A percentile compares a stretch with the other conserved stretches of the same genome.
Conservation (phyloP, 2,888 invertebrate genomes). For the Blastobasis lacticolella region DNA sequence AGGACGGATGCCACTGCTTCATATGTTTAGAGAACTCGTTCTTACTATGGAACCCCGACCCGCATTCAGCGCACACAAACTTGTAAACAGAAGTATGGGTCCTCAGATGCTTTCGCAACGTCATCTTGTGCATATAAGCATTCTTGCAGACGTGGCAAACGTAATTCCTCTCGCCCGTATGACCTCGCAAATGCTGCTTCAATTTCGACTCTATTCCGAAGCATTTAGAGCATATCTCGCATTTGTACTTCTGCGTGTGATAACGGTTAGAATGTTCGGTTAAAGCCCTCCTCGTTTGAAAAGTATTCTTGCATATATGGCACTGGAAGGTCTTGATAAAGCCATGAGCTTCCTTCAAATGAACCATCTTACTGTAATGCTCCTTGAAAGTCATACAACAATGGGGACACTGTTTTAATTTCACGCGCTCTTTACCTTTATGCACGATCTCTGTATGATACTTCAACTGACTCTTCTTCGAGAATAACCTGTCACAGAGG, state of each 20-base stretch:
- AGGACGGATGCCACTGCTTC: conserved; percentile 19
- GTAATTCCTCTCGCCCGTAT: conserved; percentile 53
- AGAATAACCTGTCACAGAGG: conserved; percentile 45
- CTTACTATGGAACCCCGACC: conserved; percentile 22
- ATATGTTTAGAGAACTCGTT: conserved; percentile 22
- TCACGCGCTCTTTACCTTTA: conserved; percentile 28
- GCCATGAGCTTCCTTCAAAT: conserved; percentile 38
- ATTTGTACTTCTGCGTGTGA: conserved; percentile 58
- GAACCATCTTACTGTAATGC: conserved; percentile 37
- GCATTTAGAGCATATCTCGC: conserved; percentile 55
- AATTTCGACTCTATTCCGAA: conserved; percentile 58
- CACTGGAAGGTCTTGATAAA: conserved; percentile 31
- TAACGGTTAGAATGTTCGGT: conserved; percentile 39
- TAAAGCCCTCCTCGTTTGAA: conserved; percentile 29
- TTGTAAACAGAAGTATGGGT: conserved; percentile 31
- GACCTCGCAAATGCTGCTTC: conserved; percentile 52
- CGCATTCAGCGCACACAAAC: conserved; percentile 27
- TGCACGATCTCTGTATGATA: conserved; percentile 54
- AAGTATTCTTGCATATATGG: conserved; percentile 30
- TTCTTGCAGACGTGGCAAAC: conserved; percentile 54
- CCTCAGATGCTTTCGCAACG: conserved; percentile 54
- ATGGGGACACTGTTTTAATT: conserved; percentile 31
- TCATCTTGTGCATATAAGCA: conserved; percentile 50
- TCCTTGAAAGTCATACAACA: conserved; percentile 39
- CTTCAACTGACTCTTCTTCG: conserved; percentile 52